These are phyloP conservation scores for Euthynnus affinis DNA, from an alignment of 2,797 vertebrate genomes.

Conservation along the genomic window DNA sequence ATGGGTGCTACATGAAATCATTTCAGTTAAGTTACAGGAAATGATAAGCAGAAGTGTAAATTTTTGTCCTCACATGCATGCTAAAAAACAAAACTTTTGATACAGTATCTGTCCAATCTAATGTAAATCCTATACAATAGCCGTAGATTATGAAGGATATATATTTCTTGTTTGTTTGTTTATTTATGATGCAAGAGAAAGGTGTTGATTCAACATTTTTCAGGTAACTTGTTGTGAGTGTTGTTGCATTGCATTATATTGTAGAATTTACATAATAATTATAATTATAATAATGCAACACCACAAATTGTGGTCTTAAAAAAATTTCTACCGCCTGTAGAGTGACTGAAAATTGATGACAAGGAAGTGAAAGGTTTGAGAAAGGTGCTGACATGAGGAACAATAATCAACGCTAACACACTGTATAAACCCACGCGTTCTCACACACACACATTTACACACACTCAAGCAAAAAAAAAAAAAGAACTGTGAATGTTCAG, in stretches of 20 bases:
- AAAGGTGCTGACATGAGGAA: slow-evolving; percentile 57
- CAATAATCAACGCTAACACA: slow-evolving; percentile 23
- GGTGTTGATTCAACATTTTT: neutral
- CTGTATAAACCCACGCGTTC: neutral
- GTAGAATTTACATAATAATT: neutral
- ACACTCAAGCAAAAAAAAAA: slow-evolving; percentile 12
- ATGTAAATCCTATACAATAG: neutral
- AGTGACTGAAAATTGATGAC: slow-evolving; percentile 30
- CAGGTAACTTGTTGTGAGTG: slow-evolving; percentile 1
- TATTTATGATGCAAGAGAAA: neutral
- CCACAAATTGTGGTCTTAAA: neutral
- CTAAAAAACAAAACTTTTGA: neutral
- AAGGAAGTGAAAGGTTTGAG: slow-evolving; percentile 50
- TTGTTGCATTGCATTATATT: neutral
- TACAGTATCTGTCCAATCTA: neutral
- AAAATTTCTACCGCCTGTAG: neutral
- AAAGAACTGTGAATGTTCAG: slow-evolving; percentile 52
- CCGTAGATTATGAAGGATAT: neutral
- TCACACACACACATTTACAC: slow-evolving; percentile 12
- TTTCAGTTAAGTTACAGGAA: neutral
- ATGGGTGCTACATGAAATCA: neutral
- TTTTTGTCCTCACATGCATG: neutral
- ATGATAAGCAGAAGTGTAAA: slow-evolving; percentile 8
- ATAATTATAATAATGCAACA: neutral
- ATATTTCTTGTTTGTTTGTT: neutral